Base-by-base conservation (phyloP, 2,113 vertebrate species). In the Lepidothrix coronata region DNA sequence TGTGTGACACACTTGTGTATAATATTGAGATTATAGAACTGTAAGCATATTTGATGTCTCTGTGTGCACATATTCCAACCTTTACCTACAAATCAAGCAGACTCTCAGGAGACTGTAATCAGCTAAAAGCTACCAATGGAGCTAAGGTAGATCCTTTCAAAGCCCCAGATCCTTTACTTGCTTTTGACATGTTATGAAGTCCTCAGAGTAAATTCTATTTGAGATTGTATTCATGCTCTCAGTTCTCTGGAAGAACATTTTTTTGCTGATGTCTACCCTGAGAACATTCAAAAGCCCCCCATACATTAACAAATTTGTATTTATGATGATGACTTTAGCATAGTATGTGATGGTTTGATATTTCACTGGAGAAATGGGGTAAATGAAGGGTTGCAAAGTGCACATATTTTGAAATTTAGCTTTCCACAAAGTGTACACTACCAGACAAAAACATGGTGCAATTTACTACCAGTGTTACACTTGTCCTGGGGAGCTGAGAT, bases 401-500 rank as follows among this genome's bases (percentile, higher is more conserved):
- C 5, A 2, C 12, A 1, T 28, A 24, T 92, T 57, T 93, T 70
- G 37, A 86, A 83, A 74, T 66, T 2, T 24, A 24, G 5, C 33
- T 27, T 83, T 80, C 43, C 9, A 33, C 33, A 25, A 43, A 41
- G 6, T 9, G 4, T 19, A 20, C 18, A 24, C 6, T 43, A 23
- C 21, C 17, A 70, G 33, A 12, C 4, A 71, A 25, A 49, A 83
- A 54, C 9, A 14, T 6, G 11, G 7, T 39, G 31, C 13, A 33
- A 1, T 27, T 66, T 41, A 37, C 27, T 43, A 1, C 8, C 17
- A 12, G 20, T 39, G 22, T 28, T 41, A 5, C 1, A 1, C 33
- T 61, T 1, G 0, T 8, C 13, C 20, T 43, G 33, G 23, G 14
- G 17, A 72, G 39, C 13, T 43, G 23, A 63, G 24, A 24, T 51